These are phyloP conservation scores for Neoitamus cyanurus DNA, from an alignment of 2,888 invertebrate species.

Conservation along the genomic window DNA sequence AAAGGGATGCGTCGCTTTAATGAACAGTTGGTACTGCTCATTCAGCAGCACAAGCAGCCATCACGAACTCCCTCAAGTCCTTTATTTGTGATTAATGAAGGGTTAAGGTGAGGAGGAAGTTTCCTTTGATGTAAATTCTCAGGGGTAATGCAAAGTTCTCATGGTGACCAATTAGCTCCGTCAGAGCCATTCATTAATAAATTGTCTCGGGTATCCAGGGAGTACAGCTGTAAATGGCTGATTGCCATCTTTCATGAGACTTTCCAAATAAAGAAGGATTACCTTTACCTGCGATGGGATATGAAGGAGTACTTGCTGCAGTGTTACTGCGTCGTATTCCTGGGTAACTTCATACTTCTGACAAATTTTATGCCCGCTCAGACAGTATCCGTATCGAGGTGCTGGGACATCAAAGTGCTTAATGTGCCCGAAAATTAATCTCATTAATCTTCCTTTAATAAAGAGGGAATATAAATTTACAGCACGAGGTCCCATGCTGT, in stretches of 20 bases:
- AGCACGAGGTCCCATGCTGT: neutral
- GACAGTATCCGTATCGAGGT: neutral
- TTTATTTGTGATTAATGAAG: conserved; percentile 38
- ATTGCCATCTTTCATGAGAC: neutral
- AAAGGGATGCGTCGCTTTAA: neutral
- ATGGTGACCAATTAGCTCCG: neutral
- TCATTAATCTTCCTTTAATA: neutral
- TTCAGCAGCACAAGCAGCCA: neutral
- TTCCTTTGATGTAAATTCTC: conserved; percentile 22
- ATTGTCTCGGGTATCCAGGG: neutral
- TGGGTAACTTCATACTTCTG: neutral
- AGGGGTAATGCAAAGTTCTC: neutral
- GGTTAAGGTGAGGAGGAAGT: neutral
- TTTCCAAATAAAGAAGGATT: neutral
- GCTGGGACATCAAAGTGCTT: neutral
- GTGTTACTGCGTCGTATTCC: neutral
- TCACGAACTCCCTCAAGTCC: neutral
- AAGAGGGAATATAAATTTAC: neutral
- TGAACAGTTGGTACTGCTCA: neutral
- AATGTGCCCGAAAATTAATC: neutral
- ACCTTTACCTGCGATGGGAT: neutral
- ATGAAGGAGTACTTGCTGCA: neutral
- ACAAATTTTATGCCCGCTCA: neutral
- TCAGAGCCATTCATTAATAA: neutral
- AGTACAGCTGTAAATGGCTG: neutral